phyloP scores from a whole-genome alignment of 2,113 vertebrate species.

The Pelobates fuscus region DNA sequence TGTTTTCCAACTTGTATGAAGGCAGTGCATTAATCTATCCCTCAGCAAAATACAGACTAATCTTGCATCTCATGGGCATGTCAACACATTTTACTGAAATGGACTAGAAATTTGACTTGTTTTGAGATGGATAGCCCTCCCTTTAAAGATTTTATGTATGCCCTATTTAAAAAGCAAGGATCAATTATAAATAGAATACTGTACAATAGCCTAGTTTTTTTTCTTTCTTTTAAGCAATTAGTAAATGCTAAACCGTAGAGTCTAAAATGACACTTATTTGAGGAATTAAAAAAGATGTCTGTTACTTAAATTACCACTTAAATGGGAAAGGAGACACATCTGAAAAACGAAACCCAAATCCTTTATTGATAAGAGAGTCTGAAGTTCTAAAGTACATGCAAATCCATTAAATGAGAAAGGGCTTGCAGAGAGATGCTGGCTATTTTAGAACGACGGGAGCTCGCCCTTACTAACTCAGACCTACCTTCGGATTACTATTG shows the following conservation, averaged over 20 bases:
- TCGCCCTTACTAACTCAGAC: slow-evolving; percentile 39
- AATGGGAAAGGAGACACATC: slow-evolving; percentile 50
- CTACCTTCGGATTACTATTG: slow-evolving; percentile 44
- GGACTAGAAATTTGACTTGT: too few species aligned
- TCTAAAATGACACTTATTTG: slow-evolving; percentile 52
- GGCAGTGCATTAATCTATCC: too few species aligned
- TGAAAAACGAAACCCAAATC: slow-evolving; percentile 51
- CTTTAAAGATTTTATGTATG: slow-evolving; percentile 13
- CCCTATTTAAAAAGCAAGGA: slow-evolving; percentile 27
- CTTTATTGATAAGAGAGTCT: slow-evolving; percentile 52
- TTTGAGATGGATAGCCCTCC: too few species aligned
- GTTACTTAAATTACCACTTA: slow-evolving; percentile 51
- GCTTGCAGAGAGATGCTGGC: slow-evolving; percentile 39
- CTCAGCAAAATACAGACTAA: too few species aligned
- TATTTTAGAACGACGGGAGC: slow-evolving; percentile 47
- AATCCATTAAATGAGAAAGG: slow-evolving; percentile 51
- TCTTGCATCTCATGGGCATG: too few species aligned
- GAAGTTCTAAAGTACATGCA: slow-evolving; percentile 51
- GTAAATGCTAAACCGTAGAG: slow-evolving; percentile 46
- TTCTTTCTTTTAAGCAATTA: slow-evolving; percentile 38
- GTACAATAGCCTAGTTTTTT: slow-evolving; percentile 37
- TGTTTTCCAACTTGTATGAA: too few species aligned
- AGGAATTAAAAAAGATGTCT: slow-evolving; percentile 51
- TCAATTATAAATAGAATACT: slow-evolving; percentile 48
- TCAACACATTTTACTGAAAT: too few species aligned